These are phyloP conservation scores for Mongoloraphidia duomilia DNA, from an alignment of 2,888 invertebrate genomes.

Conservation along the genomic window DNA sequence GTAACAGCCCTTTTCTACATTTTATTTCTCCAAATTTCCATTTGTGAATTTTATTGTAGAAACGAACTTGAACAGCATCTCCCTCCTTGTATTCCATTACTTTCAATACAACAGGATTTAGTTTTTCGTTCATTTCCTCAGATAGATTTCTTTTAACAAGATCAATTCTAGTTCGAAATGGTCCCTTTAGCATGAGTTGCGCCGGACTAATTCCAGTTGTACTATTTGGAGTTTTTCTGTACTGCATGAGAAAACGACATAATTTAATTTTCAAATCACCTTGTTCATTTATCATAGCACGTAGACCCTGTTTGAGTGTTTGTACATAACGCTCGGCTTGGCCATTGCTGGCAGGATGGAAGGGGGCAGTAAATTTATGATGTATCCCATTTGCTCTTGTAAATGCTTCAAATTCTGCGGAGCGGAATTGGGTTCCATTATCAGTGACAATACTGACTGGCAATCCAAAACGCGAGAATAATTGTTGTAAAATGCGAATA, in stretches of 20 bases:
- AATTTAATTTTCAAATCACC: slow-evolving; percentile 6
- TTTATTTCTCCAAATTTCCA: neutral
- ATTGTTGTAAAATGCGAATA: slow-evolving; percentile 5
- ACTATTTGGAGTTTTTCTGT: slow-evolving; percentile 6
- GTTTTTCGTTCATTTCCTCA: too few relatives aligned
- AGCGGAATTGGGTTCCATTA: slow-evolving; percentile 15
- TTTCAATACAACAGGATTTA: too few relatives aligned
- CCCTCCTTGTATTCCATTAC: too few relatives aligned
- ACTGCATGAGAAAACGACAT: slow-evolving; percentile 9
- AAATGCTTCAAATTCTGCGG: slow-evolving; percentile 13
- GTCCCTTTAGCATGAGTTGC: slow-evolving; percentile 9
- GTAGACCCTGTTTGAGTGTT: slow-evolving; percentile 11
- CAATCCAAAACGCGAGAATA: slow-evolving; percentile 14
- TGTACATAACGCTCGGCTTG: slow-evolving; percentile 14
- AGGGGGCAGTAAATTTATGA: slow-evolving; percentile 13
- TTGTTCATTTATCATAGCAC: slow-evolving; percentile 2
- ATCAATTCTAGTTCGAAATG: slow-evolving; percentile 6
- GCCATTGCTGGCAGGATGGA: slow-evolving; percentile 16
- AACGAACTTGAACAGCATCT: too few relatives aligned
- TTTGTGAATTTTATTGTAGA: neutral
- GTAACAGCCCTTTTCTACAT: neutral
- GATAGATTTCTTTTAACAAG: slow-evolving; percentile 5
- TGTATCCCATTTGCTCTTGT: slow-evolving; percentile 11
- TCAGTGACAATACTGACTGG: slow-evolving; percentile 13
- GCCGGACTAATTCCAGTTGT: slow-evolving; percentile 9